phyloP scores from a whole-genome alignment of 2,113 vertebrate genomes.

The Channa argus region DNA sequence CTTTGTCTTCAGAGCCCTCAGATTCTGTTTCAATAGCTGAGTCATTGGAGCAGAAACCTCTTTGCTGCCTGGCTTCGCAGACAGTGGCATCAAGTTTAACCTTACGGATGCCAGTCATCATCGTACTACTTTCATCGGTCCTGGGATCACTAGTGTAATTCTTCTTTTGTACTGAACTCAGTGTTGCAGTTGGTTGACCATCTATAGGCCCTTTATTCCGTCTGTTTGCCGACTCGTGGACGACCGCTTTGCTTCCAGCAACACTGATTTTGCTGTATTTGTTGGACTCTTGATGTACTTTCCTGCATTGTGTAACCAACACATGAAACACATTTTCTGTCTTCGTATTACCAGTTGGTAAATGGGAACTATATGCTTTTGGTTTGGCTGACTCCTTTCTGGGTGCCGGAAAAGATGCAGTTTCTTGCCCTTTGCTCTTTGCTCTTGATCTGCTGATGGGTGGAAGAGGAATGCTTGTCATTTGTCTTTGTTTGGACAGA shows the following conservation, averaged over 20 bases:
- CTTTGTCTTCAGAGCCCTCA: constrained; percentile 45
- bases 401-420: not conserved
- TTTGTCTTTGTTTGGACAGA: constrained; percentile 20
- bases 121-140: constrained; percentile 27
- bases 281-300: constrained; percentile 6
- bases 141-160: constrained; percentile 28
- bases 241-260: constrained; percentile 22
- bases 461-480: constrained; percentile 51
- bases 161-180: constrained; percentile 22
- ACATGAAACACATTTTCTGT: constrained; percentile 30
- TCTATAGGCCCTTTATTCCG: constrained; percentile 33
- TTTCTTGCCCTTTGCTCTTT: not conserved
- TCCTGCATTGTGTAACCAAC: constrained; percentile 4
- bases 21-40: constrained; percentile 72
- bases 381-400: not conserved
- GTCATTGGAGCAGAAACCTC: constrained; percentile 48
- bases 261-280: constrained; percentile 27
- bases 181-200: constrained; percentile 20
- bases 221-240: constrained; percentile 20
- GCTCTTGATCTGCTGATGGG: constrained; percentile 65
- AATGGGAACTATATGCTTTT: not conserved
- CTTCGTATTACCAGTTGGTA: constrained; percentile 3
- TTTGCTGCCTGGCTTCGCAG: constrained; percentile 27
- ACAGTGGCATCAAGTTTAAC: constrained; percentile 36
- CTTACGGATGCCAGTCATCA: constrained; percentile 34